Percentiles rank a stretch among this genome's conserved stretches.
Evolutionary conservation across 1,140 invertebrate genomes (phyloP).

Genomic region (Oscheius sp.): DNA sequence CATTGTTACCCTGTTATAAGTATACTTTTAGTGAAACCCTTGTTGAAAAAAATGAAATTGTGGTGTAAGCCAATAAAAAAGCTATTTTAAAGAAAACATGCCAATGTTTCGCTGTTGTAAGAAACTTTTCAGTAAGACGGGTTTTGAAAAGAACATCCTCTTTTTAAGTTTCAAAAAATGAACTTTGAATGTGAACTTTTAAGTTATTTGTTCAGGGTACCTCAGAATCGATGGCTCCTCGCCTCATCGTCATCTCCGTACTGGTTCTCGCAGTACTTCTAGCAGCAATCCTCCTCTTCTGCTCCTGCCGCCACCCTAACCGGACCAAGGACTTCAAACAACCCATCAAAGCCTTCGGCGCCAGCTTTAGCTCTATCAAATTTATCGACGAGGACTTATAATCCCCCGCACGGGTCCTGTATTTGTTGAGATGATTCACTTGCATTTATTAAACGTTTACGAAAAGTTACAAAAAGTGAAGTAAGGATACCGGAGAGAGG

Average conservation of each 20-base stretch:
- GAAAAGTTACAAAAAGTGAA: not conserved
- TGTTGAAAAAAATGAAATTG: no score
- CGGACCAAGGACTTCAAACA: constrained; percentile 1
- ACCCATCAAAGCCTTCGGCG: constrained; percentile 26
- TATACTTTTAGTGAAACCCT: no score
- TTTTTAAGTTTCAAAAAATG: not conserved
- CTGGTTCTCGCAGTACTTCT: constrained; percentile 10
- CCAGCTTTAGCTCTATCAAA: constrained; percentile 32
- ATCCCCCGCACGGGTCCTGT: not conserved
- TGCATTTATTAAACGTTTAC: not conserved
- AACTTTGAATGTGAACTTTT: not conserved
- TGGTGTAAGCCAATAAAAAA: no score
- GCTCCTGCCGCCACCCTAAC: not conserved
- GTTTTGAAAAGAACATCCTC: no score
- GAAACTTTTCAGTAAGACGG: no score
- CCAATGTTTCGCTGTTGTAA: no score
- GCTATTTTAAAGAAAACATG: no score
- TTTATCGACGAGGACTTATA: constrained; percentile 34
- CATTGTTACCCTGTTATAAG: no score
- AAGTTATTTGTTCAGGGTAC: not conserved
- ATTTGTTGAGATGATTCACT: not conserved
- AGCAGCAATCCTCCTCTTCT: constrained; percentile 5
- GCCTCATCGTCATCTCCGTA: constrained; percentile 14
- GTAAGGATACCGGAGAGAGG: not conserved
- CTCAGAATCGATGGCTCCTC: not conserved